phyloP scores from a whole-genome alignment of 1,140 invertebrate species.

The Hycleus cichorii region DNA sequence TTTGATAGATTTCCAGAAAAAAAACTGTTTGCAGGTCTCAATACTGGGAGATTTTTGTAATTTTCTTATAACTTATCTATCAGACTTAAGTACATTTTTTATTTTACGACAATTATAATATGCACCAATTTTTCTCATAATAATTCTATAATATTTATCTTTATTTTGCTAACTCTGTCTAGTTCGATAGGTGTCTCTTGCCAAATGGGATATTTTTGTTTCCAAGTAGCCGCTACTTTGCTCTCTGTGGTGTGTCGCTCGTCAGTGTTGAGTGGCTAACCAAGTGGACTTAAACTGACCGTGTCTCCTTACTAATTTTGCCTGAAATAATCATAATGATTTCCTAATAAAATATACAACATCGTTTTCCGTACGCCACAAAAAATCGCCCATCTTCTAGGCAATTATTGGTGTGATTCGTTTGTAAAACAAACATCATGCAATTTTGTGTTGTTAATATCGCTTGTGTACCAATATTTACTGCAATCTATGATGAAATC shows the following conservation, averaged over 20 bases:
- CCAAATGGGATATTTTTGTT: conserved; percentile 42
- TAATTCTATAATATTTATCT: conserved; percentile 22
- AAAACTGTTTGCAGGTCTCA: not conserved
- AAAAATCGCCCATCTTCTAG: not conserved
- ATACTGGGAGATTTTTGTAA: too few species aligned
- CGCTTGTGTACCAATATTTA: not conserved
- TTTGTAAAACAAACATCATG: not conserved
- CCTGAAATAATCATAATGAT: not conserved
- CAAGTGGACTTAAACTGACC: conserved; percentile 23
- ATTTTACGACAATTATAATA: too few species aligned
- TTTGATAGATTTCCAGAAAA: not conserved
- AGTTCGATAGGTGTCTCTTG: conserved; percentile 35
- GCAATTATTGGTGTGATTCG: not conserved
- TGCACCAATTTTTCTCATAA: too few species aligned
- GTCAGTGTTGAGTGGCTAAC: conserved; percentile 31
- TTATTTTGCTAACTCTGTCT: conserved; percentile 34
- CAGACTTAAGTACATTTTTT: too few species aligned
- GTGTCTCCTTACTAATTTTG: not conserved
- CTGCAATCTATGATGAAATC: too few species aligned
- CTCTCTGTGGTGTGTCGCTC: conserved; percentile 13
- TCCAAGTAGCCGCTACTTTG: conserved; percentile 29
- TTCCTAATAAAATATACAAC: conserved; percentile 15
- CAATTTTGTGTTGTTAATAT: not conserved
- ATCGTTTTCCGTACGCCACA: not conserved
- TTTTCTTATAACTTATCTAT: too few species aligned